Evolutionary conservation across 2,888 invertebrate genomes (phyloP), one percentile per base, ranked within the genome.

Genomic region (Phorcus lineatus): DNA sequence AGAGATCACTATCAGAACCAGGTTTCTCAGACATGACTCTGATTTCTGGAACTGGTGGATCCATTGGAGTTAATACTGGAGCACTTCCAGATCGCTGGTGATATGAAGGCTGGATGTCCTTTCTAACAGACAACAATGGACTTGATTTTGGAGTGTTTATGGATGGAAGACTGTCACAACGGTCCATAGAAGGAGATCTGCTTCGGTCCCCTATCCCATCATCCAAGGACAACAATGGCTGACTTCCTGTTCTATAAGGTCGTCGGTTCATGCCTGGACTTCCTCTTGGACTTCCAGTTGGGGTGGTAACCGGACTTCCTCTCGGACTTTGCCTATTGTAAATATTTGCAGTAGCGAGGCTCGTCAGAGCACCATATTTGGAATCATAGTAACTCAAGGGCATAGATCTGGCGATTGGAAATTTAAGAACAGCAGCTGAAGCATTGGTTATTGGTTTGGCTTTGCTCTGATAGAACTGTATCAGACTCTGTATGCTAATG

Each of bases 381-480:
- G 86, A 86, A 80, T 90, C 91, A 82, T 90, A 90, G 79, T 89
- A 91, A 82, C 90, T 89, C 47, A 91, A 80, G 1, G 91, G 90
- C 88, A 90, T 90, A 22, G 95, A 95, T 81, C 98, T 95, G 89
- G 97, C 97, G 84, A 97, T 96, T 0, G 98, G 98, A 83, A 95
- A 96, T 87, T 96, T 96, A 81, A 98, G 97, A 78, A 96, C 95
- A 0, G 98, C 98, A 0, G 97, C 97, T 0, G 97, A 98, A 0
- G 96, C 96, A 7, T 95, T 95, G 0, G 98, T 98, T 90, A 98
- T 96, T 0, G 97, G 96, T 90, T 97, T 96, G 22, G 96, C 97
- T 70, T 97, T 97, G 0, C 97, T 97, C 31, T 98, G 97, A 92
- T 98, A 98, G 86, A 96, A 97, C 7, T 97, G 97, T 84, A 98